These are phyloP conservation scores for Lepidocolaptes lacrymiger DNA, from an alignment of 2,797 vertebrate species.

Conservation along the genomic window DNA sequence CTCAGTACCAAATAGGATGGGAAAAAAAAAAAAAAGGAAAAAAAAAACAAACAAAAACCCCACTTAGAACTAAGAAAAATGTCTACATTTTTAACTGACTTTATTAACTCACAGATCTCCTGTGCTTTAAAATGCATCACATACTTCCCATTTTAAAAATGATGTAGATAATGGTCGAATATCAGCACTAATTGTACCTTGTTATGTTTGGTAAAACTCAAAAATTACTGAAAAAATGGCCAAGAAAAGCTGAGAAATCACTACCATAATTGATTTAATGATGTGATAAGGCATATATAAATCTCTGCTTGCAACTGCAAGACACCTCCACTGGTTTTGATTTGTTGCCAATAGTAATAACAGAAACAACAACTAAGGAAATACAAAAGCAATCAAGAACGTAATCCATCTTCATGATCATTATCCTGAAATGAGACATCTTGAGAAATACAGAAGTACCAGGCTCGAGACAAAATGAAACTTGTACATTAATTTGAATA, in stretches of 20 bases:
- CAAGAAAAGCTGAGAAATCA: slow-evolving; percentile 31
- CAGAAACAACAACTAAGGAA: not conserved
- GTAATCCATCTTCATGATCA: not conserved
- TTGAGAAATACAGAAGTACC: not conserved
- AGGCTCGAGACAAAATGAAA: not conserved
- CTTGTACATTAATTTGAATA: not conserved
- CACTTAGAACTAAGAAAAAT: not conserved
- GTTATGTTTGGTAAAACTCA: not conserved
- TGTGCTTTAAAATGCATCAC: not conserved
- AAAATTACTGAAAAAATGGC: not conserved
- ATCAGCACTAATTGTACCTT: slow-evolving; percentile 1
- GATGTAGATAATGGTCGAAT: not conserved
- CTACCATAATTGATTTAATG: not conserved
- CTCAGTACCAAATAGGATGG: not conserved
- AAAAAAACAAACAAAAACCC: too few species aligned
- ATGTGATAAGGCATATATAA: not conserved
- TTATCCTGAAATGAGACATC: slow-evolving; percentile 10
- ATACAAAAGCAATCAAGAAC: not conserved
- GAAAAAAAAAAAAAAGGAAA: too few species aligned
- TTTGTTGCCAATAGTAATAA: not conserved
- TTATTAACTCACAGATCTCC: not conserved
- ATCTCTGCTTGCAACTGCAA: not conserved
- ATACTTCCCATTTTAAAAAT: not conserved
- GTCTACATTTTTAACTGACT: not conserved
- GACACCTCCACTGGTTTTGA: not conserved